phyloP scores from a whole-genome alignment of 2,113 vertebrate genomes.

The Porphyrio hochstetteri region DNA sequence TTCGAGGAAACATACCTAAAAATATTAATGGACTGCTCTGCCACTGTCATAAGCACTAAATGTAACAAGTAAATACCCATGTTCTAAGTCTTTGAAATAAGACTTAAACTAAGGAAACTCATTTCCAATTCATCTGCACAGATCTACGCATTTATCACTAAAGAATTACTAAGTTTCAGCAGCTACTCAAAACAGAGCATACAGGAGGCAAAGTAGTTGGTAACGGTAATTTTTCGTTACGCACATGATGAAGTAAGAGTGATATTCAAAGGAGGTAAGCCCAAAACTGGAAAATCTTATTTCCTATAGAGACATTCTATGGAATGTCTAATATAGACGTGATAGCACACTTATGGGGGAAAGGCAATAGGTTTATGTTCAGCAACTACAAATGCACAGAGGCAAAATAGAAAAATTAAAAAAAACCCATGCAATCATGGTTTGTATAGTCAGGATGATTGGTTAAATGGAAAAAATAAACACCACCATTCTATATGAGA shows the following conservation, averaged over 20 bases:
- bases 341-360: slow-evolving; percentile 44
- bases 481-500: background rate
- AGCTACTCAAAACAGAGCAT: background rate
- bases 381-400: background rate
- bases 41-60: background rate
- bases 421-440: slow-evolving; percentile 37
- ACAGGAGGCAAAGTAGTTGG: background rate
- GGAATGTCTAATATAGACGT: background rate
- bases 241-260: background rate
- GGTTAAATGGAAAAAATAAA: background rate
- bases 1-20: background rate
- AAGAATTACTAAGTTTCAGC: background rate
- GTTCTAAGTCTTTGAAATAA: background rate
- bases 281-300: background rate
- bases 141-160: background rate
- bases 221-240: background rate
- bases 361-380: background rate
- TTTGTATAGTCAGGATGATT: background rate
- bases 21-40: background rate
- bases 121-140: background rate
- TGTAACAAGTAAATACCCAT: background rate
- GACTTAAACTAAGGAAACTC: background rate
- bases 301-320: background rate
- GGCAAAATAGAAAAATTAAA: background rate
- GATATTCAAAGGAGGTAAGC: background rate